Base-by-base conservation (phyloP, 2,113 vertebrate species). In the Dendrocopos noguchii region DNA sequence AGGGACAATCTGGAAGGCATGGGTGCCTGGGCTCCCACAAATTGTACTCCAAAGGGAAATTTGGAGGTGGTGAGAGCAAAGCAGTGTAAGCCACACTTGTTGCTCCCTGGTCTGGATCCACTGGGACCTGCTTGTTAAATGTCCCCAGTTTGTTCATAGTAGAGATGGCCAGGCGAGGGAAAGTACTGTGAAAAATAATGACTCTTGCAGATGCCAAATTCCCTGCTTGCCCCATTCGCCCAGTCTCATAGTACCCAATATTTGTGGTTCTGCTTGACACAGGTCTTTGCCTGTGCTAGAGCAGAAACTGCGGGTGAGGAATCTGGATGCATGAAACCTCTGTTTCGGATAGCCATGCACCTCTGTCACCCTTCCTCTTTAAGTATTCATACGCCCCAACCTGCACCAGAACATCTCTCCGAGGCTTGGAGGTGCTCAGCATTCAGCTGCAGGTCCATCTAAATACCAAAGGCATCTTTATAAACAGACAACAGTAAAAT, bases 311-410 rank as follows among this genome's bases (percentile, higher is more conserved):
- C 75, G 8, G 3, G 7, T 63, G 24, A 76, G 20, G 25, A 68
- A 68, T 39, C 29, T 70, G 52, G 36, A 44, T 53, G 22, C 15
- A 19, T 44, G 65, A 91, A 91, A 28, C 2, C 33, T 75, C 21
- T 3, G 1, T 57, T 89, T 72, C 53, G 84, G 44, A 52, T 1
- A 4, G 7, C 29, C 2, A 1, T 28, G n/a, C 0, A 6, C 2
- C 31, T 60, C 44, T 67, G 33, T 8, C 59, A 72, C 20, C 7
- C 6, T 74, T 76, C 19, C 14, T 66, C 39, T 70, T 70, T n/a
- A n/a, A n/a, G 34, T 15, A 8, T 44, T 53, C 9, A 11, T 44
- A 28, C 20, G 4, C 10, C 39, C 44, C 81, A 13, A 39, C 53
- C 20, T 18, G n/a, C 15, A 55, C 12, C 15, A 67, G n/a, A 71